Base-by-base conservation (phyloP, 2,113 vertebrate species). In the Cinclus mexicanus region DNA sequence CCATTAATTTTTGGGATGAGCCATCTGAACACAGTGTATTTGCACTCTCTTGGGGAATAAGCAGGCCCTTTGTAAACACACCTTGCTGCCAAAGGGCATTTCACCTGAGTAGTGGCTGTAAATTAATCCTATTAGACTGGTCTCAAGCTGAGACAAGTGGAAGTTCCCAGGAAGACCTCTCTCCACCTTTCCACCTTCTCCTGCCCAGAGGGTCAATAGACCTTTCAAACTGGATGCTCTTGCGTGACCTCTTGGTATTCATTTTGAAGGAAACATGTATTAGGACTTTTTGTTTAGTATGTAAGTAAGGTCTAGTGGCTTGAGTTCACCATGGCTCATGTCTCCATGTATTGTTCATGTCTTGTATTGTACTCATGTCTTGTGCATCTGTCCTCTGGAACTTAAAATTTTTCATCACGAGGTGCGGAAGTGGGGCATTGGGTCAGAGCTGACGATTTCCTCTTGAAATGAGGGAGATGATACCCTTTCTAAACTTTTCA, bases 341-440 rank as follows among this genome's bases (percentile, higher is more conserved):
- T 28, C 64, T 59, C 46, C 35, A 53, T 5, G 0, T 22, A 23
- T 35, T 14, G 41, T 37, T 37, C 35, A 21, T 69, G 23, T n/a
- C 26, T 52, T 81, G 35, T 37, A 37, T 37, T 37, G 35, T 37
- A 37, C 35, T 37, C 35, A 37, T 37, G 35, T 37, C 35, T 10
- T 2, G 3, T 61, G 59, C 21, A 29, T 42, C 82, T 25, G 18
- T 42, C 41, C 42, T 24, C 70, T 39, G n/a, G 31, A 60, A 49
- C 35, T 7, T 4, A 3, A 3, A 23, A 4, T 19, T 46, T 83
- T 83, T 70, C 12, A 16, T 29, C 53, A 24, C 17, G 44, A 39
- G 8, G 0, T 16, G 33, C 33, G 18, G 29, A 80, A 77, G 21
- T 21, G 12, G 29, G 35, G 29, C 18, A 63, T 0, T 0, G 29